Evolutionary conservation across 2,113 vertebrate species (phyloP), one percentile per base, ranked within the genome.

Genomic region (Balaeniceps rex): DNA sequence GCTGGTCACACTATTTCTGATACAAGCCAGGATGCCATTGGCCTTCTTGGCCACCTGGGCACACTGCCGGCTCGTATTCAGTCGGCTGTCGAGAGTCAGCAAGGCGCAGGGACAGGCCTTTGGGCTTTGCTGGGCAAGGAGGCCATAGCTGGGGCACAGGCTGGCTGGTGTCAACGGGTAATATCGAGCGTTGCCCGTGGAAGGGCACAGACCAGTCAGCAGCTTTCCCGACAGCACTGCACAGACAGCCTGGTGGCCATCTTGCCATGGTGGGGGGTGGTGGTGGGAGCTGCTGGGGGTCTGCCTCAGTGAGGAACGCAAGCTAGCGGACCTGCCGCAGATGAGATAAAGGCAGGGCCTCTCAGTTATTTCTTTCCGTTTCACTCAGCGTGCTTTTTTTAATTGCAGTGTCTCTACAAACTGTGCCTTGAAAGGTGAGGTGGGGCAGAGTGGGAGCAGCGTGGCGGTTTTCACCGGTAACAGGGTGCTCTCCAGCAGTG

Each of bases 391-490:
- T 31, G 23, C 14, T 28, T 36, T 34, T 72, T 29, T 11, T 7
- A 11, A 23, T 54, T 3, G 7, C 40, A 3, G 3, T 16, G 29
- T 61, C 42, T 70, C 36, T n/a, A 2, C 63, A 34, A 46, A 28
- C 58, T 10, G 6, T 75, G 49, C 87, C 29, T 10, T 6, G 47
- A 21, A 31, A 82, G 77, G 69, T 15, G 47, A 61, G 54, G 61
- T 18, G 75, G 55, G 83, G 51, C 55, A 12, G 38, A 12, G 51
- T 6, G 23, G 38, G 31, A 47, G 87, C 2, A 1, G 49, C 1
- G 0, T 1, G 1, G 47, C 1, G 0, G 19, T 14, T 69, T 8
- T 42, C 34, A 0, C 5, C 2, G 7, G 21, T 14, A 12, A 2
- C 2, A 0, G 15, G 19, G 9, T 3, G 0, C 10, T 42, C 44